These are phyloP conservation scores for Amaurobius ferox DNA, from an alignment of 2,888 invertebrate species.

Conservation along the genomic window DNA sequence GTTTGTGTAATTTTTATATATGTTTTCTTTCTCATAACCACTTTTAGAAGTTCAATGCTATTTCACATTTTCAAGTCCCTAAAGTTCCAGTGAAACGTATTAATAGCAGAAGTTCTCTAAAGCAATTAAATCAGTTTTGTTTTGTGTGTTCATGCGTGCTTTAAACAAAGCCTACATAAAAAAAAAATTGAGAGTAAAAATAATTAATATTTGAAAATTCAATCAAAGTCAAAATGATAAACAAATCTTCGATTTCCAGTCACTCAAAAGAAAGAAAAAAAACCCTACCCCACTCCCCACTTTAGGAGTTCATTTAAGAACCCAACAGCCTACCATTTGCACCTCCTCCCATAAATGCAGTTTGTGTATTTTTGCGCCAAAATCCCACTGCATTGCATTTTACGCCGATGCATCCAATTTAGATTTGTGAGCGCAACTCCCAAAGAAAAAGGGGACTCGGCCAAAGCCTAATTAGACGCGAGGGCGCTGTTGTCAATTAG, in stretches of 20 bases:
- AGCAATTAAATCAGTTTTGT: not conserved
- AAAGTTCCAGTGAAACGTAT: not conserved
- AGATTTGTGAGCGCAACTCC: not conserved
- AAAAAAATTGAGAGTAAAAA: not conserved
- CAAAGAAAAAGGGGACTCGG: not conserved
- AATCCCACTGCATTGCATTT: conserved; percentile 15
- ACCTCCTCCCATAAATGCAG: not conserved
- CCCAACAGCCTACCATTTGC: conserved; percentile 14
- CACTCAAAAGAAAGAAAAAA: conserved; percentile 5
- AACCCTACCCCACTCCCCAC: not conserved
- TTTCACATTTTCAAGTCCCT: not conserved
- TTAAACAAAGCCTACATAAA: not conserved
- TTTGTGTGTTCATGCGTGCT: no score
- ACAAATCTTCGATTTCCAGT: conserved; percentile 15
- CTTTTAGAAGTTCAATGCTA: no score
- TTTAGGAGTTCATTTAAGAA: conserved; percentile 11
- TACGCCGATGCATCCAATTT: conserved; percentile 39
- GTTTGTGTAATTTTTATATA: no score
- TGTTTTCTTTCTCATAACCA: no score
- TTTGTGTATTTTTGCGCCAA: conserved; percentile 19
- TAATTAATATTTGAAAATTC: conserved; percentile 25
- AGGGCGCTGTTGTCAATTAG: conserved; percentile 61
- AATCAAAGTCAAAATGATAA: conserved; percentile 19
- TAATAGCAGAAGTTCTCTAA: not conserved
- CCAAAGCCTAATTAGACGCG: conserved; percentile 36